Base-by-base conservation (phyloP, 2,113 vertebrate genomes). In the Leptobrachium ailaonicum region DNA sequence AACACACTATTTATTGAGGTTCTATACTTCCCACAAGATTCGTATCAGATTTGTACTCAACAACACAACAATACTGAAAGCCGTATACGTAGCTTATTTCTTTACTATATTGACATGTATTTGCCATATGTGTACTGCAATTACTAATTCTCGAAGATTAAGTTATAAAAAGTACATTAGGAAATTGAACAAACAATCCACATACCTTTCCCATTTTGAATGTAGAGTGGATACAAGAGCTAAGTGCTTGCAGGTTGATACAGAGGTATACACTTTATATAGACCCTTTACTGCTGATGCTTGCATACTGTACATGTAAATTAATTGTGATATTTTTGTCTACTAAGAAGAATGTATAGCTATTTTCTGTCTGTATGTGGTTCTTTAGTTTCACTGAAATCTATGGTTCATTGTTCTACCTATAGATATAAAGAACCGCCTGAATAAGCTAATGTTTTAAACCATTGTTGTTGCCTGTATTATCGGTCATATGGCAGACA, bases 131-230 rank as follows among this genome's bases (percentile, higher is more conserved):
- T 32, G 20, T 32, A 32, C 20, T 32, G 20, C 20, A 32, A 32
- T 32, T 32, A 32, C 20, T 32, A 32, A 32, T 32, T 32, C 20
- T 32, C 20, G 20, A 32, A 32, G 20, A 32, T 32, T 32, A 32
- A 32, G 0, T 10, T 20, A 40, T 20, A 66, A 66, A 20, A 14
- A 42, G 6, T 41, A 50, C 8, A 50, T 50, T 50, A 50, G 47
- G 47, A 50, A 50, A 43, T 7, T 42, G 42, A 73, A 73, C 6
- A 14, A 43, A 60, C 41, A 4, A 41, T 1, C 13, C 13, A 45
- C 73, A 84, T 78, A 86, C 80, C 82, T 85, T 86, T 75, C 69
- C 82, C 62, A 78, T 82, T 71, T 58, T 77, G 78, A 73, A 67
- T 58, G 70, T 11, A 50, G 80, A 60, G 20, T 56, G 72, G 82